These are phyloP conservation scores for Colletes gigas DNA, from an alignment of 1,140 invertebrate genomes.

Conservation along the genomic window DNA sequence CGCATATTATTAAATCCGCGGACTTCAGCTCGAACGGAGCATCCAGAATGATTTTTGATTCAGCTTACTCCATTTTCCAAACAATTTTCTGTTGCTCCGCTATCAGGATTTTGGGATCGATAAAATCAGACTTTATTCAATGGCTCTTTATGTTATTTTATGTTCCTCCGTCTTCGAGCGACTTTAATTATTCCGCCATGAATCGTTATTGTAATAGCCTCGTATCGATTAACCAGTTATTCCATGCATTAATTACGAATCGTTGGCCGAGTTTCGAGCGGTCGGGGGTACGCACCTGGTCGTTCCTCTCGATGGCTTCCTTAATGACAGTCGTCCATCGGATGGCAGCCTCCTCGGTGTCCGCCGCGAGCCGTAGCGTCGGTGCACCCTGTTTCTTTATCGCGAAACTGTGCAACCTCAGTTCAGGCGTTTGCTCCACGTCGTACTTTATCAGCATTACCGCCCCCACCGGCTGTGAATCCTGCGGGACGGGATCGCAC, in stretches of 20 bases:
- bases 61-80: neutral
- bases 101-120: too few relatives aligned
- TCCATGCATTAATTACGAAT: too few relatives aligned
- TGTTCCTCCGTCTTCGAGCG: too few relatives aligned
- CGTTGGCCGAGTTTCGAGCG: neutral
- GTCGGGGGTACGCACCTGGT: slow-evolving; percentile 77
- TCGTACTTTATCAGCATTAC: slow-evolving; percentile 92
- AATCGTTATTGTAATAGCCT: too few relatives aligned
- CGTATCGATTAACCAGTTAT: too few relatives aligned
- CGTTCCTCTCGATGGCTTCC: slow-evolving; percentile 85
- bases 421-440: slow-evolving; percentile 85
- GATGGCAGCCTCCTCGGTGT: slow-evolving; percentile 87
- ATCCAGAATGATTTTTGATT: neutral
- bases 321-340: slow-evolving; percentile 89
- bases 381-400: slow-evolving; percentile 89
- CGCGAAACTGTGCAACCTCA: slow-evolving; percentile 85
- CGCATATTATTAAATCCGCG: neutral
- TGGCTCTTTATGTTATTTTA: too few relatives aligned
- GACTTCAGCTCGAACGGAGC: neutral
- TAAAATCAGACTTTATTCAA: too few relatives aligned
- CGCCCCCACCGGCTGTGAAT: slow-evolving; percentile 93
- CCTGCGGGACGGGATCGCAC: slow-evolving; percentile 80
- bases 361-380: slow-evolving; percentile 90
- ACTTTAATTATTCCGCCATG: too few relatives aligned
- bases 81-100: too few relatives aligned